Evolutionary conservation across 2,113 vertebrate species (phyloP), one percentile per base, ranked within the genome.

Genomic region (Scartelaos histophorus): DNA sequence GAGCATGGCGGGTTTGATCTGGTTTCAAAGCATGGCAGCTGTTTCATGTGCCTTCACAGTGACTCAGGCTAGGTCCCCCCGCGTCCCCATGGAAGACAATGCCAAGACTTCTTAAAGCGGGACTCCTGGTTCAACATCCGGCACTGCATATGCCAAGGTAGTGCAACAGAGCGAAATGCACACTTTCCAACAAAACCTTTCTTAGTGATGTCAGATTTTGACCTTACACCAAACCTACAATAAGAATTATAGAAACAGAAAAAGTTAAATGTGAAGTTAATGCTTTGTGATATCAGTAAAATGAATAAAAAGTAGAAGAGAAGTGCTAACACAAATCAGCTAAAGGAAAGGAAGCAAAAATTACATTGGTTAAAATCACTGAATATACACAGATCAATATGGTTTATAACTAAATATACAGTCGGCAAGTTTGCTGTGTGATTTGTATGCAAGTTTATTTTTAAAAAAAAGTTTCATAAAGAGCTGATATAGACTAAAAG

Each of bases 1-100:
- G 91, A 93, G 88, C 93, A 95, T 95, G 89, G 34, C 17, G 87
- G 86, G 96, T 94, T 95, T 95, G 94, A 95, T 96, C 94, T 93
- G 87, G 93, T 95, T 95, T 95, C 89, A 90, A 94, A 96, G 94
- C 91, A 92, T 93, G 81, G 82, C 90, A 93, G 89, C 93, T 94
- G 89, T 94, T 94, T 94, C 89, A 89, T 94, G 91, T 87, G 61
- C 90, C 90, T 93, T 87, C 82, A 85, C 88, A 90, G 90, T 89
- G 89, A 73, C 80, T 73, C 69, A 83, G 75, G 69, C 74, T 72
- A 79, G 92, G 90, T 91, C 87, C 70, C 73, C 51, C 29, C 19
- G 66, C 75, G 75, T 76, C 76, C 70, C 69, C 47, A 75, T 22
- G 47, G 80, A 84, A 89, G 84, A 90, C 70, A 81, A 78, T 82